These are phyloP conservation scores for Tympanoctomys barrerae DNA, from an alignment of 2,797 vertebrate genomes.

Conservation along the genomic window DNA sequence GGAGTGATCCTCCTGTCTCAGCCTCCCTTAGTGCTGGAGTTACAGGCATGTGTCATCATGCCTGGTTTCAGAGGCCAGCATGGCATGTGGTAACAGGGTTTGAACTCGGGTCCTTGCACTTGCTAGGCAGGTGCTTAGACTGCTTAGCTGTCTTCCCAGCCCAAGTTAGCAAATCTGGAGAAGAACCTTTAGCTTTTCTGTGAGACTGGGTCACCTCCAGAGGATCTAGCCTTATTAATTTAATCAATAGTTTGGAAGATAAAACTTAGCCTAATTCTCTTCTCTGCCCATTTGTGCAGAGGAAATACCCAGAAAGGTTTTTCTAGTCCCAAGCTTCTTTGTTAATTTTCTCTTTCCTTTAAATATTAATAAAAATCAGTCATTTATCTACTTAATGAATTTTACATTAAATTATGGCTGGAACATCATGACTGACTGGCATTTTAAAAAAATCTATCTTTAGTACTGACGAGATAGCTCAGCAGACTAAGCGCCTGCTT, in stretches of 20 bases:
- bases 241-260: neutral
- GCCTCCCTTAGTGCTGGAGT: too few relatives aligned
- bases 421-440: neutral
- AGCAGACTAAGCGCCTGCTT: too few relatives aligned
- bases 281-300: neutral
- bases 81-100: too few relatives aligned
- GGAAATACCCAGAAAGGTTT: neutral
- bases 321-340: neutral
- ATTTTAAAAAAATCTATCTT: neutral
- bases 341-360: neutral
- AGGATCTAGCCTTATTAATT: neutral
- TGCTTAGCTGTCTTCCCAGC: too few relatives aligned
- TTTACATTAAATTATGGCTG: neutral
- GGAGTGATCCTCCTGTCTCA: too few relatives aligned
- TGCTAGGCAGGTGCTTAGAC: too few relatives aligned
- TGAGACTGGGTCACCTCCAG: neutral
- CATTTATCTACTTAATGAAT: neutral
- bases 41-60: too few relatives aligned
- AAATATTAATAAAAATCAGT: slow-evolving; percentile 24
- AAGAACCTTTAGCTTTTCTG: neutral
- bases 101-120: too few relatives aligned
- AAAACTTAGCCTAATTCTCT: too few relatives aligned
- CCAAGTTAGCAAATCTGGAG: neutral
- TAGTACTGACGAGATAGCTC: too few relatives aligned
- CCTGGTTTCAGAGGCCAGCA: too few relatives aligned